Evolutionary conservation across 2,113 vertebrate species (phyloP), one percentile per base, ranked within the genome.

Genomic region (Caretta caretta): DNA sequence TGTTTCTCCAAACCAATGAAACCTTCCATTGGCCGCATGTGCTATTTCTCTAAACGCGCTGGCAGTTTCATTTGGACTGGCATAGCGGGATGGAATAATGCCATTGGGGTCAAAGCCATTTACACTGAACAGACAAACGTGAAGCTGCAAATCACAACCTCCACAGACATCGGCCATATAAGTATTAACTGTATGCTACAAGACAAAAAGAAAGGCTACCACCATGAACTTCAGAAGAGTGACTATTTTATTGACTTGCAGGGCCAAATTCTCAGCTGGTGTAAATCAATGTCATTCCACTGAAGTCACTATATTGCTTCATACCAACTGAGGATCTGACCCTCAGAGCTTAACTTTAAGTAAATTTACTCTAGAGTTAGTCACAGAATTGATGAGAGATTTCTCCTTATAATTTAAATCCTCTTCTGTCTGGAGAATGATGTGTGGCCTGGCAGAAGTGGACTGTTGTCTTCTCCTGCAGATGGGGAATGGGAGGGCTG

Each of bases 1-100:
- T 96, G 97, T 98, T 88, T 99, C 98, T 90, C 98, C 98, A 97
- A 98, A 98, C 98, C 99, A 99, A 59, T 99, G 99, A 89, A 99
- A 98, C 35, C 98, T 98, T 27, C 99, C 99, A 0, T 83, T 86
- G 11, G 97, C 92, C 31, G 96, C 94, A 72, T 59, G 97, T 0
- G 97, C 97, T 80, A 99, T 78, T 24, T 97, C 96, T 31, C 95
- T 98, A 80, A 98, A 96, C 83, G 97, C 95, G 0, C 0, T 1
- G 1, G 98, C 98, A 0, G 98, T 98, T 86, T 98, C 98, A 0
- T 22, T 2, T 5, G 80, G 86, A 90, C 29, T 96, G 46, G 98
- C 97, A 1, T 97, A 98, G 90, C 89, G 89, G 49, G 98, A 97
- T 7, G 97, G 97, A 5, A 96, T 76, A 0, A 22, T 19, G 49